Evolutionary conservation across 2,888 invertebrate species (phyloP), one percentile per base, ranked within the genome.

Genomic region (Pseudanteris insignis): DNA sequence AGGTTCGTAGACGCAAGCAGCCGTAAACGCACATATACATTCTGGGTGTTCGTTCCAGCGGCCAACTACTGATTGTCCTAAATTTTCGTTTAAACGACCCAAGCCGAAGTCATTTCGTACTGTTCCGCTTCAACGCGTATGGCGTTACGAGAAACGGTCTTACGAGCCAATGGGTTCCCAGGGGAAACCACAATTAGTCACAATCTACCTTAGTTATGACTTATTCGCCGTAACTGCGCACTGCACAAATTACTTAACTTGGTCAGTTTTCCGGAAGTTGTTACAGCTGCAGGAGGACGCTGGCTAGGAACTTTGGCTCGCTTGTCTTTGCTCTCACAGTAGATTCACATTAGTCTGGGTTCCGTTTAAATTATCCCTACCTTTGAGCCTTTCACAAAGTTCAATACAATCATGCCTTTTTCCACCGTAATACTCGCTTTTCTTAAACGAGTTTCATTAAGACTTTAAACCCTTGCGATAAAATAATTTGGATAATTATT

Each of bases 151-250:
- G 51, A 59, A 63, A 59, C 55, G 59, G 40, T 58, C 54, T 63
- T 55, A 55, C 50, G 50, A 63, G 63, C 63, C 63, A 63, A 63
- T 63, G 55, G 50, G 40, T 55, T 59, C 59, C 63, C 63, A 50
- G 33, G 63, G 59, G 68, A 70, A 70, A 67, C 66, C 73, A 70
- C 76, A 76, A 79, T 79, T 79, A 78, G 74, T 78, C 76, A 78
- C 75, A 78, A 79, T 78, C 72, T 73, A 73, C 75, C 74, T 75
- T 73, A 73, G 77, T 78, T 78, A 77, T 76, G 76, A 76, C 77
- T 78, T 77, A 77, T 77, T 75, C 71, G 72, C 68, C 67, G 70
- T 71, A 67, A 72, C 69, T 70, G 67, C 67, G 60, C 67, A 60
- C 63, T 66, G 74, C 72, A 71, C 77, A 77, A 77, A 78, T 77